Percentiles rank a stretch among this genome's conserved stretches.
Evolutionary conservation across 2,888 invertebrate species (phyloP).

Genomic region (Morpho achilles): DNA sequence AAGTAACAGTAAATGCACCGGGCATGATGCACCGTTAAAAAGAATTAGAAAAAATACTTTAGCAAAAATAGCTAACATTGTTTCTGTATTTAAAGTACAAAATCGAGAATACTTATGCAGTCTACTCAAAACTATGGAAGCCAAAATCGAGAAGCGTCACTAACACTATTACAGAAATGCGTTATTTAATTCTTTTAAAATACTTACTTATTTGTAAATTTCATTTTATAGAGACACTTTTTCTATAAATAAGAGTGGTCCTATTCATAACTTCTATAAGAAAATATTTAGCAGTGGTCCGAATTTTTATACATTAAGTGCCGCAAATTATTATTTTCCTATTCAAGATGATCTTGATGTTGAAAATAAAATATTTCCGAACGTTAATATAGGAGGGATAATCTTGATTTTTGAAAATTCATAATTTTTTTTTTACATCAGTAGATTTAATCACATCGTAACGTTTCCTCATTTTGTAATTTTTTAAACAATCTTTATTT

Average conservation of each 20-base stretch:
- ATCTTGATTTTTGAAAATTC: too few relatives aligned
- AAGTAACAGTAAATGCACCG: conserved; percentile 5
- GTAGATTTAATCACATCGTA: too few relatives aligned
- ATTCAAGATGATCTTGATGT: not conserved
- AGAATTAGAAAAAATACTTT: conserved; percentile 14
- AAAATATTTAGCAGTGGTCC: conserved; percentile 69
- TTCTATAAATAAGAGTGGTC: conserved; percentile 57
- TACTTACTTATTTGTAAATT: conserved; percentile 40
- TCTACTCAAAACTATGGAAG: conserved; percentile 73
- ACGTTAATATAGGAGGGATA: too few relatives aligned
- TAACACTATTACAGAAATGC: conserved; percentile 56
- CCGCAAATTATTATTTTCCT: conserved; percentile 1
- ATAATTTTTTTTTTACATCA: too few relatives aligned
- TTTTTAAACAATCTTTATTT: too few relatives aligned
- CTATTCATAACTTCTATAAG: conserved; percentile 51
- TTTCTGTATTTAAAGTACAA: conserved; percentile 58
- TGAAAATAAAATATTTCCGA: too few relatives aligned
- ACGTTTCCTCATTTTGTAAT: too few relatives aligned
- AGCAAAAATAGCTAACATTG: conserved; percentile 19
- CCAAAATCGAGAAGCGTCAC: conserved; percentile 59
- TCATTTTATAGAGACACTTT: conserved; percentile 66
- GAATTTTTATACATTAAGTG: conserved; percentile 36
- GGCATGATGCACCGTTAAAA: conserved; percentile 6
- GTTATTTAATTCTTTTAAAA: conserved; percentile 27
- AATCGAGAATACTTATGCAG: conserved; percentile 40